Evolutionary conservation across 2,113 vertebrate species (phyloP), one percentile per base, ranked within the genome.

Genomic region (Tragulus kanchil): DNA sequence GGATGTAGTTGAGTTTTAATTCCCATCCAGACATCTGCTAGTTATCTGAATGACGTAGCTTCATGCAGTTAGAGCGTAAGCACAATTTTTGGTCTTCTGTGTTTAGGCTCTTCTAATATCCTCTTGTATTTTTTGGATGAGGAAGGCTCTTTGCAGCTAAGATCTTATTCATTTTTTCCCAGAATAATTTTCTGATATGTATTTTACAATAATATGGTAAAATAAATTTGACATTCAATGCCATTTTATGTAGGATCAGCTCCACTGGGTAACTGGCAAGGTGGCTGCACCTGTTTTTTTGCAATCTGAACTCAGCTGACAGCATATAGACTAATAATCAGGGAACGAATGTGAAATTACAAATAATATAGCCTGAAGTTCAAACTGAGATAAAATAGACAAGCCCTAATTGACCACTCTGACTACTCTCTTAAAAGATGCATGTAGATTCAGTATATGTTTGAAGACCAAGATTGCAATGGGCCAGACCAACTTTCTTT

Each of bases 181-280:
- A 42, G 58, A n/a, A 61, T 12, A 85, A 31, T 50, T 87, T 85
- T 77, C n/a, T 48, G 12, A 1, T 42, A 7, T 61, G 5, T 85
- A 61, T 92, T 89, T 69, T 58, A 90, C 45, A 65, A 93, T 81
- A 48, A 96, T 88, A 92, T 93, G 48, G 16, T 65, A 88, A 84
- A 88, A 48, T 45, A 48, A 64, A 58, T n/a, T 71, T 96, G 78
- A 65, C 54, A 71, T 64, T 85, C 82, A 56, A 0, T 81, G 6
- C 28, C 50, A 36, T 85, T 85, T 92, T 92, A 67, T 85, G 58
- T 26, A 75, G 5, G 48, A 28, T n/a, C 67, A 65, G 17, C 26
- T 94, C 16, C 16, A 17, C 10, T 62, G 69, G 11, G 45, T 79
- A 73, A n/a, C n/a, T 77, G 11, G 25, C 62, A 94, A 61, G 4